Percentiles rank a stretch among this genome's conserved stretches.
Conservation (phyloP, 2,797 vertebrate species). For the Sebastes vulpes region DNA sequence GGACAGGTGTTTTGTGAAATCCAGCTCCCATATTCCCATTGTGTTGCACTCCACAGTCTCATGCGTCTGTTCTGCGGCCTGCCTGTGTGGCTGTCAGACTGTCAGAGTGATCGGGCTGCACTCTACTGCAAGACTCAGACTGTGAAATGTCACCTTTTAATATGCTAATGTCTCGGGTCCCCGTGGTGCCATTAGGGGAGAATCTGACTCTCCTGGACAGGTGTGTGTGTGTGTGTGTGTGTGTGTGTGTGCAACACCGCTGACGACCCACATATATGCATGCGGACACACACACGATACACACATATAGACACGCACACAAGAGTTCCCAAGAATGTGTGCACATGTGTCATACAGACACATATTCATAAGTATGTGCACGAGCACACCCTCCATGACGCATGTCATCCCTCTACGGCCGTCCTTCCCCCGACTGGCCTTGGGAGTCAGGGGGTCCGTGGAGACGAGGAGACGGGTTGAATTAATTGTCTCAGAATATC, state of each 20-base stretch:
- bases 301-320: background rate
- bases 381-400: slow-evolving; percentile 24
- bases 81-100: slow-evolving; percentile 61
- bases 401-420: slow-evolving; percentile 30
- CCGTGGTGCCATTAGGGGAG: slow-evolving; percentile 74
- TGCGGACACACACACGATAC: slow-evolving; percentile 8
- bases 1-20: slow-evolving; percentile 45
- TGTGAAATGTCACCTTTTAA: slow-evolving; percentile 87
- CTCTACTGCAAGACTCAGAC: slow-evolving; percentile 50
- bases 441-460: slow-evolving; percentile 47
- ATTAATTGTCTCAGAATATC: slow-evolving; percentile 63
- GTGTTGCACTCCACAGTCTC: slow-evolving; percentile 9
- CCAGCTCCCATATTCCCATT: slow-evolving; percentile 26
- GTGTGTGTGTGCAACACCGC: slow-evolving; percentile 26
- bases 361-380: slow-evolving; percentile 26
- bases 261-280: slow-evolving; percentile 7
- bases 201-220: slow-evolving; percentile 70
- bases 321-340: background rate
- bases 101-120: slow-evolving; percentile 60
- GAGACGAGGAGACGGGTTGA: slow-evolving; percentile 47
- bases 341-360: slow-evolving; percentile 6
- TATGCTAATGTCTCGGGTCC: slow-evolving; percentile 83
- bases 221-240: slow-evolving; percentile 33
- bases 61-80: slow-evolving; percentile 36
- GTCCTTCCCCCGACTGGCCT: slow-evolving; percentile 54